Evolutionary conservation across 2,797 vertebrate species (phyloP).

Genomic region (Enteromius fasciolatus): DNA sequence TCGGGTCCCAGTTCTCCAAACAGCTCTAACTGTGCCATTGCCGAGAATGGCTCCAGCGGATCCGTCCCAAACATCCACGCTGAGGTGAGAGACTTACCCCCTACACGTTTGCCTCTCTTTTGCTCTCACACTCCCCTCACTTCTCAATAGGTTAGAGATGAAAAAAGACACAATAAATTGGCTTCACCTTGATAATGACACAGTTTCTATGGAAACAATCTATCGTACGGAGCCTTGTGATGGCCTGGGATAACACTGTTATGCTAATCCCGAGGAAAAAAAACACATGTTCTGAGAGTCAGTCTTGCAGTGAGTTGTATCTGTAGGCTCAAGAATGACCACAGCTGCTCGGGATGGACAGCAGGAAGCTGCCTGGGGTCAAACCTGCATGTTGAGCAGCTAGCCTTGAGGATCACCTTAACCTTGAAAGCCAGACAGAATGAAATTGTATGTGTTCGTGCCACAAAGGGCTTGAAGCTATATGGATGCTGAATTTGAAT

Average conservation of each 20-base stretch:
- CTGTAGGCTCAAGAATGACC: background rate
- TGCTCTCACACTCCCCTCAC: background rate
- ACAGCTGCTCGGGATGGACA: background rate
- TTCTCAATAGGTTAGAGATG: background rate
- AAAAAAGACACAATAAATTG: constrained; percentile 20
- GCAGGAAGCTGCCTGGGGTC: background rate
- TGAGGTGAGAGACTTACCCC: constrained; percentile 73
- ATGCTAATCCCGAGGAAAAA: background rate
- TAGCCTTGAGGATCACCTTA: constrained; percentile 34
- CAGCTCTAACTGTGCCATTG: constrained; percentile 84
- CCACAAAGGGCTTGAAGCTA: constrained; percentile 7
- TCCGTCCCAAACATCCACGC: constrained; percentile 86
- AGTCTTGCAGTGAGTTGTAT: background rate
- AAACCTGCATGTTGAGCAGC: constrained; percentile 3
- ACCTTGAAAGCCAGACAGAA: constrained; percentile 38
- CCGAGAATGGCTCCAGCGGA: constrained; percentile 85
- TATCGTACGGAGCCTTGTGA: background rate
- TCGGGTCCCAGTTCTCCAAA: constrained; percentile 88
- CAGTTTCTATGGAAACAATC: constrained; percentile 44
- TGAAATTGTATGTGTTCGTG: constrained; percentile 1
- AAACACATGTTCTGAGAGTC: background rate
- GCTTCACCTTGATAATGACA: constrained; percentile 33
- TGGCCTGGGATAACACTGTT: constrained; percentile 14
- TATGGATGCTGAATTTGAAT: constrained; percentile 23
- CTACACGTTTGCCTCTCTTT: background rate